These are phyloP conservation scores for Mystacides longicornis DNA, from an alignment of 2,888 invertebrate genomes.

Conservation along the genomic window DNA sequence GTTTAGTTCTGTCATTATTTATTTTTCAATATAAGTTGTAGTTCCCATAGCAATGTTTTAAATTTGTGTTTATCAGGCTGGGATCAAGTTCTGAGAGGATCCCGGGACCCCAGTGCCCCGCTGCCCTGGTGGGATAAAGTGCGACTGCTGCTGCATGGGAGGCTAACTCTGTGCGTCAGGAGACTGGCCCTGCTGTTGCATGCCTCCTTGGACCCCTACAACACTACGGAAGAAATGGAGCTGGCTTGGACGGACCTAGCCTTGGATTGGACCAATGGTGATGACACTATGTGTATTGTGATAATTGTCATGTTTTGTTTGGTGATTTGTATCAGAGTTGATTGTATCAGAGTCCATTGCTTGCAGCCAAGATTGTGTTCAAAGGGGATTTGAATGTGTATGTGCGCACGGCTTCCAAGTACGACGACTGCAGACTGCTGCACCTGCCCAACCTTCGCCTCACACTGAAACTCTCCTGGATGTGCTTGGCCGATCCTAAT, in stretches of 20 bases:
- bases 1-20: no score
- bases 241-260: conserved; percentile 89
- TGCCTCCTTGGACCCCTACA: conserved; percentile 96
- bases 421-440: conserved; percentile 92
- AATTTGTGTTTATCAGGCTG: conserved; percentile 50
- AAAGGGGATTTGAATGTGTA: conserved; percentile 92
- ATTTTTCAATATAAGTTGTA: no score
- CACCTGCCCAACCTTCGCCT: conserved; percentile 85
- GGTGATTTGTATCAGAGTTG: not conserved
- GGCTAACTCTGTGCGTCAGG: conserved; percentile 79
- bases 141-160: conserved; percentile 84
- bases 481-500: conserved; percentile 85
- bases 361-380: conserved; percentile 72
- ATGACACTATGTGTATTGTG: not conserved
- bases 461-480: conserved; percentile 80
- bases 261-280: conserved; percentile 93
- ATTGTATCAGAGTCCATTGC: conserved; percentile 11
- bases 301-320: not conserved
- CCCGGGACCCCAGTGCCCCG: conserved; percentile 87
- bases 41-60: no score
- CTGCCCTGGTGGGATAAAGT: conserved; percentile 98
- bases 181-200: conserved; percentile 88
- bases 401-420: conserved; percentile 95
- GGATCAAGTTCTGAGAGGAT: conserved; percentile 80
- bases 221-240: conserved; percentile 98